These are phyloP conservation scores for Caenorhabditis remanei DNA, from an alignment of 1,140 invertebrate genomes.

Conservation along the genomic window DNA sequence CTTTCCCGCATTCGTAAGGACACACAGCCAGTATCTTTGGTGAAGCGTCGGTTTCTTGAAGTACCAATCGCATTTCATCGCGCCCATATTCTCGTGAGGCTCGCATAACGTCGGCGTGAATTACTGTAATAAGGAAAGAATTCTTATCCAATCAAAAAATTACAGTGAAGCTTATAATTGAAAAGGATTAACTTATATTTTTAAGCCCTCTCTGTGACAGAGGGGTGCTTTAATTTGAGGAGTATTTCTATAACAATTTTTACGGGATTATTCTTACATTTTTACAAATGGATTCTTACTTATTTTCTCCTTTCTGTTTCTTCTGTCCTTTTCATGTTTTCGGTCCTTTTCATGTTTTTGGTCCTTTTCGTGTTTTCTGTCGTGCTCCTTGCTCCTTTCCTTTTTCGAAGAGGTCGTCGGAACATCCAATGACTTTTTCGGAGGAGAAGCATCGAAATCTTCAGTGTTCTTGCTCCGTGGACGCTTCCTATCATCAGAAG, in stretches of 20 bases:
- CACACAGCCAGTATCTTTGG: background rate
- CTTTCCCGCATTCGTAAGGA: background rate
- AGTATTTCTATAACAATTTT: no score
- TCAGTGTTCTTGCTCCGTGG: background rate
- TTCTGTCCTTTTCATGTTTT: background rate
- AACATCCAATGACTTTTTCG: background rate
- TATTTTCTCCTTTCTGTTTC: background rate
- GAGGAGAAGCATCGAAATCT: background rate
- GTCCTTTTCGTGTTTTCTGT: background rate
- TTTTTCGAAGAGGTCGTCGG: background rate
- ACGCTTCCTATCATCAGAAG: background rate
- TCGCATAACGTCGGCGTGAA: slow-evolving; percentile 15
- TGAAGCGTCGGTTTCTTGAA: background rate
- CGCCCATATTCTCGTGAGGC: background rate
- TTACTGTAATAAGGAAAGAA: no score
- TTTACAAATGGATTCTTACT: no score
- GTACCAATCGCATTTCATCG: background rate
- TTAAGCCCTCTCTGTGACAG: no score
- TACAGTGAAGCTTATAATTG: no score
- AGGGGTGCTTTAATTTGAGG: no score
- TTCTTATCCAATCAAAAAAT: no score
- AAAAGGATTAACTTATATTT: no score
- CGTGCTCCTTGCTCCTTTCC: background rate
- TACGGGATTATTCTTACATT: no score
- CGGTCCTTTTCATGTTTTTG: no score